phyloP scores from a whole-genome alignment of 2,113 vertebrate species.

The Dissostichus mawsoni region DNA sequence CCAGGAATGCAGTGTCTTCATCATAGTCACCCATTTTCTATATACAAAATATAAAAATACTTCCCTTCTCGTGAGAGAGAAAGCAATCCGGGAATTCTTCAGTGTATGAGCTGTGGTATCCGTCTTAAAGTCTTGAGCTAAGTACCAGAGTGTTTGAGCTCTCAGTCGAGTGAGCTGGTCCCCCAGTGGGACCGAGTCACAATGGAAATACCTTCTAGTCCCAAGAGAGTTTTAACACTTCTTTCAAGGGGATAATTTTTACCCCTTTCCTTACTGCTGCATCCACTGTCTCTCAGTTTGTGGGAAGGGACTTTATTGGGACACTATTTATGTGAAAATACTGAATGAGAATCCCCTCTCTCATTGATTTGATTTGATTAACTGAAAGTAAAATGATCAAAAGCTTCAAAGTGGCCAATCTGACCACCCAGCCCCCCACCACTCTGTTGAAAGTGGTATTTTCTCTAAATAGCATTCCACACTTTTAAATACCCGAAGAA shows the following conservation, averaged over 20 bases:
- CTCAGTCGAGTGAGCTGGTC: constrained; percentile 47
- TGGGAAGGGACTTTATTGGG: not conserved
- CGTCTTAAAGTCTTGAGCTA: constrained; percentile 40
- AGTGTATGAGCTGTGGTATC: constrained; percentile 34
- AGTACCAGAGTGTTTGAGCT: constrained; percentile 39
- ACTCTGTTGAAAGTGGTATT: constrained; percentile 36
- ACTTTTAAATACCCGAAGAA: constrained; percentile 76
- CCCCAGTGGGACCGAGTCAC: constrained; percentile 57
- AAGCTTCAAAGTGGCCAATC: constrained; percentile 21
- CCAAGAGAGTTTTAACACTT: constrained; percentile 33
- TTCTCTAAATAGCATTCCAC: constrained; percentile 72
- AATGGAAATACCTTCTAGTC: constrained; percentile 31
- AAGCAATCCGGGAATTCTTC: constrained; percentile 31
- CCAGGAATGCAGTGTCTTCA: constrained; percentile 81
- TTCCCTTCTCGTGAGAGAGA: constrained; percentile 24
- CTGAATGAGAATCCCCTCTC: constrained; percentile 7
- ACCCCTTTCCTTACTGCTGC: not conserved
- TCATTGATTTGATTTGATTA: constrained; percentile 45
- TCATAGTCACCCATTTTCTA: constrained; percentile 86
- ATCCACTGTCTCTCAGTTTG: not conserved
- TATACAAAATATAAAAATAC: not conserved
- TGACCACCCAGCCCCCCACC: constrained; percentile 13
- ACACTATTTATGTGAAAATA: not conserved
- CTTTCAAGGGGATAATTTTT: constrained; percentile 20
- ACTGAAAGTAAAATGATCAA: constrained; percentile 45